Evolutionary conservation across 2,113 vertebrate genomes (phyloP), one percentile per base, ranked within the genome.

Genomic region (Athene noctua): DNA sequence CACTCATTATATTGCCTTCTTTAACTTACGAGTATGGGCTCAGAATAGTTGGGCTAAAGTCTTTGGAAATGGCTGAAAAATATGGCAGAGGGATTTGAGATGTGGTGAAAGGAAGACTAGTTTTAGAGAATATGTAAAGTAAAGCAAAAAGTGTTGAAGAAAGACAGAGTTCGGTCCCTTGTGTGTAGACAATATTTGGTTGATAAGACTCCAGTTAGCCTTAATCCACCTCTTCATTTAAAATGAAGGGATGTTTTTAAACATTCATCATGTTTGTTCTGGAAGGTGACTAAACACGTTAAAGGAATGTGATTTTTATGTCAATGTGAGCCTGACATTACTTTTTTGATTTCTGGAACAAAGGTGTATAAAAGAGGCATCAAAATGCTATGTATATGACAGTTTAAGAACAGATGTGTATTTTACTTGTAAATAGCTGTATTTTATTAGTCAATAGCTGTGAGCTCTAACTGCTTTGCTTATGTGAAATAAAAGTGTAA

Each of bases 181-280:
- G 42, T 49, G 55, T 51, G 38, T 47, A 38, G 65, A 81, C 88
- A 96, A 87, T 47, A 74, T 61, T 86, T 80, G 25, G 25, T 70
- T 85, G 95, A 94, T 94, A 96, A 95, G 44, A 81, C 44, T 91
- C 70, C 85, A 96, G 95, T 96, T 97, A 96, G 58, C 75, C 40
- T 93, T 95, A 97, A 96, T 94, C 92, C 75, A 84, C 26, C 29
- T 92, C 63, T 96, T 70, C 29, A 58, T 92, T 95, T 97, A 82
- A 94, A 96, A 91, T 67, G 44, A 96, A 94, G 88, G 16, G 29
- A 49, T 74, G 36, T 63, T 96, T 94, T 66, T 87, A 95, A 88
- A 79, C 61, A 87, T 86, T 62, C 32, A 73, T 25, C 40, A 61
- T 68, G 20, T 92, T 96, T 95, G 22, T 58, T 95, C 77, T 95